Conservation (phyloP, 2,888 invertebrate species). For the Cheilosia grossa region DNA sequence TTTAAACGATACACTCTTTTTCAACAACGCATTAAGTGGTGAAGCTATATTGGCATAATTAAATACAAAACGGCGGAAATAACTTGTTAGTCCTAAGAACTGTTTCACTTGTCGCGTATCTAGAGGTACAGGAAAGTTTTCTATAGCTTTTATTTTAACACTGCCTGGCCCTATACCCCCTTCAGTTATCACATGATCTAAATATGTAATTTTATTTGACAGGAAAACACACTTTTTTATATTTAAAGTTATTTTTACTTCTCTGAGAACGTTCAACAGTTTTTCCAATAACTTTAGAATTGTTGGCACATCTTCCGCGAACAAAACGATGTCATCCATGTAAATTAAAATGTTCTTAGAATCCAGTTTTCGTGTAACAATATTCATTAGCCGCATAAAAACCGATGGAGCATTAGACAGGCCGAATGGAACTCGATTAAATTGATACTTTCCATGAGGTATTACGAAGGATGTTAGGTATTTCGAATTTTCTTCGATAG, state of each 20-base stretch:
- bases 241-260: background rate
- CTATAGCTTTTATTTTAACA: background rate
- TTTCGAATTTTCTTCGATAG: background rate
- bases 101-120: slow-evolving; percentile 4
- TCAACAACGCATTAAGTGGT: background rate
- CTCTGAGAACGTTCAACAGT: no score
- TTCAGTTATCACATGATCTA: background rate
- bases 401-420: background rate
- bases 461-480: slow-evolving; percentile 7
- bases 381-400: background rate
- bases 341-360: no score
- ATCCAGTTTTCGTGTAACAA: background rate
- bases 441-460: slow-evolving; percentile 12
- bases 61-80: slow-evolving; percentile 16
- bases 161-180: background rate
- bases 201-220: background rate
- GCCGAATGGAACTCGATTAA: slow-evolving; percentile 8
- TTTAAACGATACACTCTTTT: background rate
- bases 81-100: slow-evolving; percentile 7
- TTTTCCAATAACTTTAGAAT: no score
- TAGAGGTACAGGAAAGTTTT: background rate
- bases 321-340: no score
- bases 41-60: slow-evolving; percentile 16
- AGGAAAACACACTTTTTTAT: background rate
- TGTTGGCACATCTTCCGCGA: no score